These are phyloP conservation scores for Pempheris klunzingeri DNA, from an alignment of 2,797 vertebrate genomes.

Conservation along the genomic window DNA sequence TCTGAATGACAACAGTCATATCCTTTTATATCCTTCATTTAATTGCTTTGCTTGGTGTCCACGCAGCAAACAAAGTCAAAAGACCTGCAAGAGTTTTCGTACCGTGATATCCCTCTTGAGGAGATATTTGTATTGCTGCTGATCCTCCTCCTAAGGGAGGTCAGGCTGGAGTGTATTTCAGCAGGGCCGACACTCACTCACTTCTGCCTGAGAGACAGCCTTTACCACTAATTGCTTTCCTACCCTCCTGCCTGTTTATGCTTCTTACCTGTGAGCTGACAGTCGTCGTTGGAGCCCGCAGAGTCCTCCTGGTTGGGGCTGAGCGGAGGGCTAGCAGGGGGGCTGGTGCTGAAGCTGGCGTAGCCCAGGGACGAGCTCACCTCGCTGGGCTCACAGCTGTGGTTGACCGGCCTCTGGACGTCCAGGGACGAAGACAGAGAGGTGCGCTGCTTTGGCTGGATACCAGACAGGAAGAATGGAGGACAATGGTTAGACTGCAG, in stretches of 20 bases:
- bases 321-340: conserved; percentile 89
- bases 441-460: conserved; percentile 95
- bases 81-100: background rate
- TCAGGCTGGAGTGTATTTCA: background rate
- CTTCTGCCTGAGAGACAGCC: background rate
- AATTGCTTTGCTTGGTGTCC: background rate
- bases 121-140: conserved; percentile 20
- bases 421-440: conserved; percentile 95
- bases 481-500: background rate
- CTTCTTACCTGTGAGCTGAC: conserved; percentile 85
- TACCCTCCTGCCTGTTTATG: background rate
- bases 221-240: conserved; percentile 4
- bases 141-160: conserved; percentile 5
- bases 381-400: conserved; percentile 94
- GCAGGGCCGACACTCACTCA: background rate
- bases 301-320: conserved; percentile 93
- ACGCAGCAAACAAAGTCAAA: conserved; percentile 4
- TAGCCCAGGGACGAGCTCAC: conserved; percentile 93
- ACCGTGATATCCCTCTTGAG: conserved; percentile 3
- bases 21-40: background rate
- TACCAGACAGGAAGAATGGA: background rate
- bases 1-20: background rate
- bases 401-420: conserved; percentile 91
- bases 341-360: conserved; percentile 91
- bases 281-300: conserved; percentile 89